Evolutionary conservation across 2,797 vertebrate species (phyloP).

Genomic region (Enteromius fasciolatus): DNA sequence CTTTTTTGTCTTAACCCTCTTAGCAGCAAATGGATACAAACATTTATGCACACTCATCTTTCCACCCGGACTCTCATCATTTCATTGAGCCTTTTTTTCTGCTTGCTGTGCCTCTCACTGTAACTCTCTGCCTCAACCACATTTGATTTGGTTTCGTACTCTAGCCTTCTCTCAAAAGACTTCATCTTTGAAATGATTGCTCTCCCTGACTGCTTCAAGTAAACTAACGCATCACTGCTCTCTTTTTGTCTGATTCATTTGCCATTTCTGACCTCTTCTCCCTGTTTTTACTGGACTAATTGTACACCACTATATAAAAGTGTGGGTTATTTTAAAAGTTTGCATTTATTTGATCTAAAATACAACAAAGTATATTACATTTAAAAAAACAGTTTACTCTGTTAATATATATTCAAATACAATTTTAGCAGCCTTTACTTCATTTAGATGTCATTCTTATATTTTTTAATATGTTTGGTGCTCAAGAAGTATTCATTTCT

Average conservation of each 20-base stretch:
- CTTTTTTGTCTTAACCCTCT: conserved; percentile 50
- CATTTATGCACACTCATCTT: conserved; percentile 17
- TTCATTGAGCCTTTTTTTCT: not conserved
- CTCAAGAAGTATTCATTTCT: not conserved
- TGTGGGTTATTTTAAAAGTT: not conserved
- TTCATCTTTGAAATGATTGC: conserved; percentile 6
- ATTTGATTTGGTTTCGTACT: conserved; percentile 5
- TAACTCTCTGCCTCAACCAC: not conserved
- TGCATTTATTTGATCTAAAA: too few relatives aligned
- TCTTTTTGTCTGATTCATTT: not conserved
- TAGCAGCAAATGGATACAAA: not conserved
- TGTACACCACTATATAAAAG: not conserved
- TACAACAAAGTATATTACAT: too few relatives aligned
- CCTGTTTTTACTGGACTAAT: not conserved
- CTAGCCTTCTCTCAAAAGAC: conserved; percentile 2
- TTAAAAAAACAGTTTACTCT: too few relatives aligned
- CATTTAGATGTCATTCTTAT: too few relatives aligned
- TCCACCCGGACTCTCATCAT: not conserved
- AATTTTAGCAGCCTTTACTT: too few relatives aligned
- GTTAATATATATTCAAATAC: too few relatives aligned
- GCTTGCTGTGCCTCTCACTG: not conserved
- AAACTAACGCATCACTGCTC: conserved; percentile 4
- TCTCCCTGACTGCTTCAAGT: not conserved
- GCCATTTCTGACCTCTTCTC: not conserved
- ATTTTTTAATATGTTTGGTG: too few relatives aligned